phyloP scores from a whole-genome alignment of 2,797 vertebrate genomes.

The Caiman crocodilus region DNA sequence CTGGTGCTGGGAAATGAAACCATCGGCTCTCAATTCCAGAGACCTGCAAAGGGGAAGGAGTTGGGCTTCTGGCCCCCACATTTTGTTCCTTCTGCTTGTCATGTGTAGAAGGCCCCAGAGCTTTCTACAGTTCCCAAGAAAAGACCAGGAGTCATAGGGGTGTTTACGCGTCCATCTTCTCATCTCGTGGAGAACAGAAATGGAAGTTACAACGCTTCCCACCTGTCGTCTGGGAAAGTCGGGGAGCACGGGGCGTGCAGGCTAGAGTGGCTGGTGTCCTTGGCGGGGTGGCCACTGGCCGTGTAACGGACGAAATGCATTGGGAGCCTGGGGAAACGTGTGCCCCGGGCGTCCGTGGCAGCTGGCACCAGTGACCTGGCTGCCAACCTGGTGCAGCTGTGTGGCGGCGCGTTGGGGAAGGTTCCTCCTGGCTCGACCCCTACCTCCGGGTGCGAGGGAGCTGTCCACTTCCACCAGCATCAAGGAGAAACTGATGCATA shows the following conservation, averaged over 20 bases:
- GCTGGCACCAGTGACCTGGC: background rate
- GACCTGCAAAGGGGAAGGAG: background rate
- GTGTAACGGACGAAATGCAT: background rate
- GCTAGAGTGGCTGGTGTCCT: background rate
- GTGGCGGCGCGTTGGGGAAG: background rate
- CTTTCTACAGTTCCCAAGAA: background rate
- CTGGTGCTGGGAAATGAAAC: background rate
- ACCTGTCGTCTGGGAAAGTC: background rate
- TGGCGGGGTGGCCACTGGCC: background rate
- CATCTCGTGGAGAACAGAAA: background rate
- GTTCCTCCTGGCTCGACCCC: background rate
- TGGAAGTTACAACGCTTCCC: background rate
- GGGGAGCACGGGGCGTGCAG: background rate
- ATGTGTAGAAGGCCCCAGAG: background rate
- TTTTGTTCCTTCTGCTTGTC: background rate
- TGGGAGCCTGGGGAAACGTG: background rate
- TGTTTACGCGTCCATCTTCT: background rate
- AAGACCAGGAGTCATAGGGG: background rate
- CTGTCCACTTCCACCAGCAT: background rate
- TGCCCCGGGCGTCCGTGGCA: background rate
- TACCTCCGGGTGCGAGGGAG: background rate
- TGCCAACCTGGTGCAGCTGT: background rate
- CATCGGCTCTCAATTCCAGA: background rate
- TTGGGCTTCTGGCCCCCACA: background rate
- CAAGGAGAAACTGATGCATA: background rate